These are phyloP conservation scores for Oreonectes daqikongensis DNA, from an alignment of 2,797 vertebrate genomes.

Conservation along the genomic window DNA sequence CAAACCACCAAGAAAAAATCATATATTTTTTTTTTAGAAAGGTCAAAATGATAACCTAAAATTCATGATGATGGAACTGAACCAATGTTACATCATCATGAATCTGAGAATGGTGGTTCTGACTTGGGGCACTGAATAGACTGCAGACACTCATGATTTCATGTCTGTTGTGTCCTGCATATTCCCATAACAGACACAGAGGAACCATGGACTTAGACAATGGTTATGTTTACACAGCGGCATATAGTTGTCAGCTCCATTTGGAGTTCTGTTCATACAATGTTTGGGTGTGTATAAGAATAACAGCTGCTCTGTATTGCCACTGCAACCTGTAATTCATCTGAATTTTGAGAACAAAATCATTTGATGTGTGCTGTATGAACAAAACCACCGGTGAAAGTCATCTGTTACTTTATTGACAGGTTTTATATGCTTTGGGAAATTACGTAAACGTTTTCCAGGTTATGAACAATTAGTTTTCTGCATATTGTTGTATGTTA, in stretches of 20 bases:
- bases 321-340: too few species aligned
- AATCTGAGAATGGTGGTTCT: conserved; percentile 5
- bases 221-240: conserved; percentile 10
- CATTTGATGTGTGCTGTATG: background rate
- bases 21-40: too few species aligned
- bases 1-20: background rate
- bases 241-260: background rate
- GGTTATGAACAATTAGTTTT: background rate
- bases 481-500: too few species aligned
- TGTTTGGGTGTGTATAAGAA: background rate
- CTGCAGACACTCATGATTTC: background rate
- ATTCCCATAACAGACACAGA: background rate
- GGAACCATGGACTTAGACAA: background rate
- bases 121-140: background rate
- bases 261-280: background rate
- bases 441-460: too few species aligned
- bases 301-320: background rate
- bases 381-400: background rate
- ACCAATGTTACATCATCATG: conserved; percentile 12
- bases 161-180: background rate
- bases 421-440: too few species aligned
- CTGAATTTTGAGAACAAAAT: background rate
- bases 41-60: too few species aligned
- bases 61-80: conserved; percentile 1
- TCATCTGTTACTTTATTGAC: too few species aligned